Conservation (phyloP, 2,113 vertebrate species). For the Neofelis nebulosa region DNA sequence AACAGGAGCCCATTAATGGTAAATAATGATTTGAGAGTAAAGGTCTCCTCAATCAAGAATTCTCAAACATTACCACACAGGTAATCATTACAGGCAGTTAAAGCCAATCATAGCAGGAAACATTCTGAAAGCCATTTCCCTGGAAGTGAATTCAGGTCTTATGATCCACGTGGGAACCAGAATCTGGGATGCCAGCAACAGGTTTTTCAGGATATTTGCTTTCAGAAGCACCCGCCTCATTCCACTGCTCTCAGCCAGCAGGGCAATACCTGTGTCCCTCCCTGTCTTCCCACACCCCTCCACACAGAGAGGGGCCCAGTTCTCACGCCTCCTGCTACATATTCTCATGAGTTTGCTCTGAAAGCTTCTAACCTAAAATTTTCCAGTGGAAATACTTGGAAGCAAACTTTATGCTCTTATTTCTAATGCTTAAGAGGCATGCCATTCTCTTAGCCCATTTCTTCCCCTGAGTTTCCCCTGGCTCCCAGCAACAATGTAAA, state of each 20-base stretch:
- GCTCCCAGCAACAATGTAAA: not conserved
- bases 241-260: not conserved
- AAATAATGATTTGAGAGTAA: not conserved
- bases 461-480: not conserved
- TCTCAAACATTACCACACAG: not conserved
- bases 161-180: slow-evolving; percentile 36
- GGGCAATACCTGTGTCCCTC: not conserved
- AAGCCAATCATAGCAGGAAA: slow-evolving; percentile 27
- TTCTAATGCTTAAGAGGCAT: slow-evolving; percentile 27
- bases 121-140: not conserved
- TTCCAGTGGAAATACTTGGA: not conserved
- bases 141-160: slow-evolving; percentile 29
- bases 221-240: not conserved
- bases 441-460: not conserved
- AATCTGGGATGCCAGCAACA: slow-evolving; percentile 55
- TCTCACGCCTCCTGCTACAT: not conserved
- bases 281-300: not conserved
- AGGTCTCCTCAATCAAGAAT: slow-evolving; percentile 15
- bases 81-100: slow-evolving; percentile 11
- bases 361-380: not conserved
- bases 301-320: not conserved
- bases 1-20: not conserved
- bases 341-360: not conserved
- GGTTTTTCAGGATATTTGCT: slow-evolving; percentile 72
- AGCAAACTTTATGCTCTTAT: not conserved